Percentiles rank a stretch among this genome's conserved stretches.
Conservation (phyloP, 2,888 invertebrate genomes). For the Lypha dubia region DNA sequence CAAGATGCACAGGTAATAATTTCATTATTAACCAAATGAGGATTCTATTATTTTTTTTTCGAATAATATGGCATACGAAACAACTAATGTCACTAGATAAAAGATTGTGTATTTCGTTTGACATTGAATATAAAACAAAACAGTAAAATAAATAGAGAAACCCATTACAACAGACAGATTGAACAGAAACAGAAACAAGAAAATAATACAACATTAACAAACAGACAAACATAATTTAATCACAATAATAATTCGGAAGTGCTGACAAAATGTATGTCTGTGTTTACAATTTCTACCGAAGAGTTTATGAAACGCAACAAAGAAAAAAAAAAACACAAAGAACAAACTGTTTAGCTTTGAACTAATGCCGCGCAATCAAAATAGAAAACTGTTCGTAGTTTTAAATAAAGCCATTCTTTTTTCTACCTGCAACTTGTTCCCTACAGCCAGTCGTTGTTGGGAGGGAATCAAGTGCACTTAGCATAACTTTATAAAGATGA, state of each 20-base stretch:
- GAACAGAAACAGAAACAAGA: slow-evolving; percentile 40
- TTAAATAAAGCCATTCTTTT: neutral
- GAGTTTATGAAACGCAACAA: slow-evolving; percentile 1
- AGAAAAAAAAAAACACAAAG: slow-evolving; percentile 1
- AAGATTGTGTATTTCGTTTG: slow-evolving; percentile 27
- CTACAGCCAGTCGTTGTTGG: neutral
- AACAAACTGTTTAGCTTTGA: slow-evolving; percentile 46
- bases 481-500: slow-evolving; percentile 5
- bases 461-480: neutral
- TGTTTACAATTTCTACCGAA: slow-evolving; percentile 52
- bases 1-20: slow-evolving; percentile 58
- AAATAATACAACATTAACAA: slow-evolving; percentile 30
- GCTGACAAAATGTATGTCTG: slow-evolving; percentile 69
- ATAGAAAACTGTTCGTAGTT: neutral
- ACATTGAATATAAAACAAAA: slow-evolving; percentile 30
- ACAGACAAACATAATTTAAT: slow-evolving; percentile 61
- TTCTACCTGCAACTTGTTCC: neutral
- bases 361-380: slow-evolving; percentile 50
- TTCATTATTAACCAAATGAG: slow-evolving; percentile 41
- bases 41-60: neutral
- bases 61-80: slow-evolving; percentile 3
- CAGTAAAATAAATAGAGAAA: slow-evolving; percentile 8
- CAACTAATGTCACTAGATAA: slow-evolving; percentile 30
- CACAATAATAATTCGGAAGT: slow-evolving; percentile 73
- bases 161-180: slow-evolving; percentile 12